Base-by-base conservation (phyloP, 37 sponge, comb jelly and placozoan species). In the Halisarca cf. caerulea region DNA sequence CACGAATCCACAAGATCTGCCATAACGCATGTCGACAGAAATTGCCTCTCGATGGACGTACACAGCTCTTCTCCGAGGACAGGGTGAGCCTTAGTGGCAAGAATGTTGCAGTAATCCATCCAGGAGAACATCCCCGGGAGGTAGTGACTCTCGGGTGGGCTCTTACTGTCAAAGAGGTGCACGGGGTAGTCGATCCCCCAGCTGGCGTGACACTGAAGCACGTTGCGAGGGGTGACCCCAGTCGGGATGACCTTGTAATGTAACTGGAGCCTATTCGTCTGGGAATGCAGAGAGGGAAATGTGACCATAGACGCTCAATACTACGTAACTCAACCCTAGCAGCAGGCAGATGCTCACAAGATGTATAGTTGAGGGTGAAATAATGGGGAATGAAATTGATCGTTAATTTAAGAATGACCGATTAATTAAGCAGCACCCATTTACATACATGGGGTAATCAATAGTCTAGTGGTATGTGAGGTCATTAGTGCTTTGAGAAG, bases 121-220 rank as follows among this genome's bases (percentile, higher is more conserved):
- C 77, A 74, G 44, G 77, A 32, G 15, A 74, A 8, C 77, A 74
- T 74, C 7, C 77, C 77, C 77, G 77, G 77, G 44, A 74, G 77
- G 43, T 74, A 74, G 77, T 74, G 77, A 2, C 45, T 74, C 43
- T 38, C 77, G 44, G 77, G 77, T 2, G 77, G 77, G 44, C 45
- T 41, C 77, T 74, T 74, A 44, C 77, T 74, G 77, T 74, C 77
- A 41, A 74, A 74, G 45, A 74, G 45, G 77, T 74, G 77, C n/a
- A 74, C 45, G 43, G 77, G 77, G 77, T 74, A 74, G 77, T 74
- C 77, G 15, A 74, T 37, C n/a, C 77, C 77, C 77, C 77, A 74
- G 23, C 36, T 23, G 42, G 77, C 77, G 2, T 74, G 77, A 37
- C 77, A 74, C 44, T 74, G 77, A 2, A 74, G 77, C 23, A 74